A percentile compares a stretch with the other conserved stretches of the same genome.
Conservation (phyloP, 37 sponge, comb jelly and placozoan species). For the Mnemiopsis leidyi region DNA sequence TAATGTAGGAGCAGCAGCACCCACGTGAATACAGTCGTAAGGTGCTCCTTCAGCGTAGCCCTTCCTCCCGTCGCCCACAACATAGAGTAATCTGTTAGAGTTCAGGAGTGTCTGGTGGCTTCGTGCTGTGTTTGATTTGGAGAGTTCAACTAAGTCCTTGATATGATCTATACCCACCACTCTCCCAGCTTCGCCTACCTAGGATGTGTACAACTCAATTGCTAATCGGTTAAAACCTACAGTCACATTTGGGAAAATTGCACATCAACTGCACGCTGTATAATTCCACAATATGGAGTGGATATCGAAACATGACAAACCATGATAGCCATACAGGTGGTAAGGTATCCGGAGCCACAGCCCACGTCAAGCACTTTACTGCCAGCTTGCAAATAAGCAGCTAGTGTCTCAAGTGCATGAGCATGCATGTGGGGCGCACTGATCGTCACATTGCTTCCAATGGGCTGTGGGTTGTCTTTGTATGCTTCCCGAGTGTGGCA, state of each 20-base stretch:
- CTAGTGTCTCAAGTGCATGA: constrained; percentile 85
- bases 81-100: constrained; percentile 48
- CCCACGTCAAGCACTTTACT: constrained; percentile 83
- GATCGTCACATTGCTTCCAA: constrained; percentile 90
- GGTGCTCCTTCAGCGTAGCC: constrained; percentile 82
- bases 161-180: constrained; percentile 97
- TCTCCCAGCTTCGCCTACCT: constrained; percentile 83
- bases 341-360: constrained; percentile 92
- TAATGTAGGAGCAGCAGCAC: constrained; percentile 86
- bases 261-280: no score
- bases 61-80: constrained; percentile 86
- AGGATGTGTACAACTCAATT: no score
- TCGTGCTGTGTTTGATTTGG: constrained; percentile 75
- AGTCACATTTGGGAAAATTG: no score
- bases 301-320: no score
- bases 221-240: no score
- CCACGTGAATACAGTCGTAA: constrained; percentile 98
- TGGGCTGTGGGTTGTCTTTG: constrained; percentile 89
- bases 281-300: no score
- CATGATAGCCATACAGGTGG: constrained; percentile 92
- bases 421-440: constrained; percentile 99
- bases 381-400: constrained; percentile 79
- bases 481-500: constrained; percentile 75
- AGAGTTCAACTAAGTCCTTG: constrained; percentile 78
- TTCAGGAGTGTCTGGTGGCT: constrained; percentile 70